phyloP scores from a whole-genome alignment of 1,140 invertebrate species.

The Gonioctena quinquepunctata region DNA sequence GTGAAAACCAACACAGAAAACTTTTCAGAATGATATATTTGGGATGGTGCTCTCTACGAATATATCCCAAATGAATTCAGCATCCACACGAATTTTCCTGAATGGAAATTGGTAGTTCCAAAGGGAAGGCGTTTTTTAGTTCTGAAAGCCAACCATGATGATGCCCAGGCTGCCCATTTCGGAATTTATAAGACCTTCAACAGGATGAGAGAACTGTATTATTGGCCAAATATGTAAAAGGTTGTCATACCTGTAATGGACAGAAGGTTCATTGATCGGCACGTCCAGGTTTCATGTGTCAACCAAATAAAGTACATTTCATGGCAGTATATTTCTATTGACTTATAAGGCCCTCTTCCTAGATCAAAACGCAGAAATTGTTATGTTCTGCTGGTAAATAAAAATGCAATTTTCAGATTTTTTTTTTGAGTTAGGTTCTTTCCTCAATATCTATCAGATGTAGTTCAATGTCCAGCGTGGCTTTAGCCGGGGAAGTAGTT shows the following conservation, averaged over 20 bases:
- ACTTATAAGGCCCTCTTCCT: slow-evolving; percentile 28
- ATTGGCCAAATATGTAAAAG: slow-evolving; percentile 12
- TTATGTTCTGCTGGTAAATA: slow-evolving; percentile 25
- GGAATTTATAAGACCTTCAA: slow-evolving; percentile 20
- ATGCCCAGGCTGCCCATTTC: slow-evolving; percentile 5
- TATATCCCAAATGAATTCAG: neutral
- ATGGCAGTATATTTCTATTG: slow-evolving; percentile 23
- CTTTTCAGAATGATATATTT: no score
- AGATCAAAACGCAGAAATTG: slow-evolving; percentile 20
- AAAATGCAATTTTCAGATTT: no score
- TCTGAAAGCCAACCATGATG: slow-evolving; percentile 1
- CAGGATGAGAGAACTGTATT: slow-evolving; percentile 7
- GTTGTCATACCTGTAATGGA: neutral
- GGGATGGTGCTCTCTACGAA: neutral
- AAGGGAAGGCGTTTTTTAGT: neutral
- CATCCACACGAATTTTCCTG: neutral
- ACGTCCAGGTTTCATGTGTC: slow-evolving; percentile 17
- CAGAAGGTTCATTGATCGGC: neutral
- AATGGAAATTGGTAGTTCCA: slow-evolving; percentile 23
- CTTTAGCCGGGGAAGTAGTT: no score
- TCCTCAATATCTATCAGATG: no score
- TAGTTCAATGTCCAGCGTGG: no score
- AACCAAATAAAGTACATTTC: slow-evolving; percentile 28
- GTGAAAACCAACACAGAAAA: no score
- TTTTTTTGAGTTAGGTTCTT: no score